Conservation (phyloP, 2,113 vertebrate species). For the Lepisosteus oculatus region DNA sequence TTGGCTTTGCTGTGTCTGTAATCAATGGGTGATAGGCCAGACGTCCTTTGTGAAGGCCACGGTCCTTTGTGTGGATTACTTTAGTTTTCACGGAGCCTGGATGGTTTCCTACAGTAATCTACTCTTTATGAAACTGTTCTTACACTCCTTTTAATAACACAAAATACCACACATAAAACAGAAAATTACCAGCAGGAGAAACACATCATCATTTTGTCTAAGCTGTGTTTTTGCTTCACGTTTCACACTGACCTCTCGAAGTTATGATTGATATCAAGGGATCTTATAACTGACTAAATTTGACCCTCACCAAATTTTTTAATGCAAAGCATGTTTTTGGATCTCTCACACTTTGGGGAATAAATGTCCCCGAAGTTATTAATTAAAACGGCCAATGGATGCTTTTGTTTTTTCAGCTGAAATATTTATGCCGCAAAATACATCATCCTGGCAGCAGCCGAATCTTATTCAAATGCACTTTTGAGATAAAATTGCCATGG, state of each 20-base stretch:
- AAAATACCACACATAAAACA: no score
- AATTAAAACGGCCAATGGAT: neutral
- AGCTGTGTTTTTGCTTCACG: neutral
- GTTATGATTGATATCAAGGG: no score
- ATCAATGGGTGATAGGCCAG: no score
- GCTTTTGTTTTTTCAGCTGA: slow-evolving; percentile 20
- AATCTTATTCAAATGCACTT: neutral
- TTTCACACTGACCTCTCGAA: slow-evolving; percentile 3
- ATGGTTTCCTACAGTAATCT: no score
- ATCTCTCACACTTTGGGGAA: neutral
- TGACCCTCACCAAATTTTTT: slow-evolving; percentile 2
- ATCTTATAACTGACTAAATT: neutral
- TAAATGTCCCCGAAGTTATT: slow-evolving; percentile 7
- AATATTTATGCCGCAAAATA: neutral
- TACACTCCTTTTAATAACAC: no score
- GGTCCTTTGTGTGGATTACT: no score
- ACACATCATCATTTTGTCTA: no score
- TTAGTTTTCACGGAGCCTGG: no score
- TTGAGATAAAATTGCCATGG: neutral
- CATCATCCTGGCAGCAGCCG: neutral
- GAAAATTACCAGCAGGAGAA: no score
- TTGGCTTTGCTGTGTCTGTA: no score
- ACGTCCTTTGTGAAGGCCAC: no score
- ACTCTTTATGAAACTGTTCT: no score
- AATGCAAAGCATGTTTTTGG: neutral